Evolutionary conservation across 2,113 vertebrate genomes (phyloP), one percentile per base, ranked within the genome.

Genomic region (Cyanistes caeruleus): DNA sequence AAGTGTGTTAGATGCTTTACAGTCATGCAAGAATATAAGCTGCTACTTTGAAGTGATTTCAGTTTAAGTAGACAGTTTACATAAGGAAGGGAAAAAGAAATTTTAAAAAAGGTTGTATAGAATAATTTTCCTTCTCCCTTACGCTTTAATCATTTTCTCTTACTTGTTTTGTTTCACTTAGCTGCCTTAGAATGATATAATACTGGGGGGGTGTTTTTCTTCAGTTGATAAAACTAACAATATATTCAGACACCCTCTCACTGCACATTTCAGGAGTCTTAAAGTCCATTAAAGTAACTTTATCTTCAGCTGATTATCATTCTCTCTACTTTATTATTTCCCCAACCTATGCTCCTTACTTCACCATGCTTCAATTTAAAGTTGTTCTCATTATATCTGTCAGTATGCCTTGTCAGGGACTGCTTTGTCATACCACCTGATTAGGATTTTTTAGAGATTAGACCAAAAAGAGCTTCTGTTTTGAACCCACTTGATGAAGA

Each of bases 261-360:
- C 30, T 65, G 39, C 11, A 85, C 14, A 80, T 89, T 89, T 84
- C 80, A 87, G 10, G 7, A 84, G 18, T 12, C 65, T 53, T 84
- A 35, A 94, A 93, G 41, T 59, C 52, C 23, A 27, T 93, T 92
- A 87, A 84, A 89, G 18, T n/a, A 79, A 83, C 78, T 91, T 90
- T 64, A 76, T 89, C 77, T 91, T 87, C 75, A 74, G 27, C 37
- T 91, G 59, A 85, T 96, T 79, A 80, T 69, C 53, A 79, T 73
- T 79, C 51, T 91, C 12, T 49, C 44, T 73, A 48, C 49, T 41
- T 78, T 89, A 84, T 89, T 89, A 64, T 94, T 95, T 93, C n/a
- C 23, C 16, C 58, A 95, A 65, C n/a, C 67, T 87, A 35, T 89
- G 58, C 37, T 76, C 31, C 37, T 91, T 89, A 51, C 62, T 53